Evolutionary conservation across 2,888 invertebrate genomes (phyloP).

Genomic region (Sphecodes monilicornis): DNA sequence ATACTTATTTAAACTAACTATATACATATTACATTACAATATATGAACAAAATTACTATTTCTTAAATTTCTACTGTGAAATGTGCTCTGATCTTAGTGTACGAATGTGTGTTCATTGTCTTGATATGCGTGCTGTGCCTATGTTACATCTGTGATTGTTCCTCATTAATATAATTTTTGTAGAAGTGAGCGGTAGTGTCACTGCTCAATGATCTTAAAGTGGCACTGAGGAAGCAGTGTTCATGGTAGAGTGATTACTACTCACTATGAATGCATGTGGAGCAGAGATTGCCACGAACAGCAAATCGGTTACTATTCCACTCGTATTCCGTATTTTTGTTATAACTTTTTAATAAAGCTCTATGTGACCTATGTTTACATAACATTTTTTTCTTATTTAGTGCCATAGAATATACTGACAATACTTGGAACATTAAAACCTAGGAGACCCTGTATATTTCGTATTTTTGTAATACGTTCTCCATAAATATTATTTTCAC

Average conservation of each 20-base stretch:
- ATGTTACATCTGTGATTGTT: not conserved
- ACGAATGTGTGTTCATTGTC: not conserved
- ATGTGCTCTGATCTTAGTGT: not conserved
- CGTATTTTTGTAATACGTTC: no score
- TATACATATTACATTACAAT: not conserved
- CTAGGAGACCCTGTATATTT: no score
- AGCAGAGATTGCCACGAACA: no score
- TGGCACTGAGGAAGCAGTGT: not conserved
- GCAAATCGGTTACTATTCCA: no score
- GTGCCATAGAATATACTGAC: no score
- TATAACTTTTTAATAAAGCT: no score
- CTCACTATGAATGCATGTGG: not conserved
- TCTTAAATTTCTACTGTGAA: not conserved
- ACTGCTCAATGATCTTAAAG: not conserved
- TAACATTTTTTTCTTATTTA: no score
- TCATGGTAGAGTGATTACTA: not conserved
- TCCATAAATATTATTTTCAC: no score
- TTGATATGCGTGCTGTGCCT: not conserved
- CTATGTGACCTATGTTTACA: no score
- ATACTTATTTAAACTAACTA: constrained; percentile 1
- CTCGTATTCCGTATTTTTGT: no score
- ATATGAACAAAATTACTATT: not conserved
- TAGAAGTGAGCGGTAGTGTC: not conserved
- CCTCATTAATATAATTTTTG: constrained; percentile 2
- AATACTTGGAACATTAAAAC: no score